These are phyloP conservation scores for Porites cylindrica DNA, from an alignment of 92 coral and sea anemone genomes.

Conservation along the genomic window DNA sequence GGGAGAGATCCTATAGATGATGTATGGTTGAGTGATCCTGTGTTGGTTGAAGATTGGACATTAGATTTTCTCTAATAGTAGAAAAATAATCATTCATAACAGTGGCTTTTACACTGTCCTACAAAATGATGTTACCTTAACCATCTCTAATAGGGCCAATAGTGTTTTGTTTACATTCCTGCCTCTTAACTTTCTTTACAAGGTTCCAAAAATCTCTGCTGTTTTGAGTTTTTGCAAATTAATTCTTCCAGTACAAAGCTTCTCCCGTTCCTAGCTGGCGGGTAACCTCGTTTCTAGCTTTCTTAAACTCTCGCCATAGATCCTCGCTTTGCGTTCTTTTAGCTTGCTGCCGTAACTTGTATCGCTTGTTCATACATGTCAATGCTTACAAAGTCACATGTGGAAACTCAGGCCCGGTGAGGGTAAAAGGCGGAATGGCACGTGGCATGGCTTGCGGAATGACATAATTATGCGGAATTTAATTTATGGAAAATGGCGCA, in stretches of 20 bases:
- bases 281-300: neutral
- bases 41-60: too few species aligned
- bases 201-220: conserved; percentile 47
- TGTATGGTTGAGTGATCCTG: neutral
- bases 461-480: too few species aligned
- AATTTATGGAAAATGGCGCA: too few species aligned
- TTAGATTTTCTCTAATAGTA: too few species aligned
- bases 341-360: conserved; percentile 20
- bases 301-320: conserved; percentile 38
- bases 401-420: too few species aligned
- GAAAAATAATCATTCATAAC: too few species aligned
- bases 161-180: conserved; percentile 37
- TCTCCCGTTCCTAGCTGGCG: conserved; percentile 32
- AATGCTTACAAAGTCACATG: too few species aligned
- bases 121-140: conserved; percentile 15
- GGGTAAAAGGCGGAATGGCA: too few species aligned
- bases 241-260: neutral
- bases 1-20: conserved; percentile 48
- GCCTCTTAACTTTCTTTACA: conserved; percentile 33
- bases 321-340: conserved; percentile 29
- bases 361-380: too few species aligned
- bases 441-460: too few species aligned
- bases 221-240: conserved; percentile 8
- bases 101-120: too few species aligned
- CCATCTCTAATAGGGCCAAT: conserved; percentile 56